These are phyloP conservation scores for Papilio machaon DNA, from an alignment of 1,140 invertebrate genomes.

Conservation along the genomic window DNA sequence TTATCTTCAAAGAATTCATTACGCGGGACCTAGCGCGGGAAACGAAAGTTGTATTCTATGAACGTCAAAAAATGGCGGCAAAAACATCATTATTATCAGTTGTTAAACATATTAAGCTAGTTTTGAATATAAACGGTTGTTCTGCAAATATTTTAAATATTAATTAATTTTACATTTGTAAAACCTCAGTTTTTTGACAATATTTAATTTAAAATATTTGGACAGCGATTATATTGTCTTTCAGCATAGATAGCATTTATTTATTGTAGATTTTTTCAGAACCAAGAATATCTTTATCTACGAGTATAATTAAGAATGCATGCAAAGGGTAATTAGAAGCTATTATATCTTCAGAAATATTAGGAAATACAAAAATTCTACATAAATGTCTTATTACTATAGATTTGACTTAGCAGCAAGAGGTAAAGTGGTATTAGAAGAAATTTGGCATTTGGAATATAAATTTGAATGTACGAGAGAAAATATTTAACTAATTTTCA, in stretches of 20 bases:
- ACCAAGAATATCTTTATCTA: not conserved
- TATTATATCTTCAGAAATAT: constrained; percentile 12
- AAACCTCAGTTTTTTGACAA: not conserved
- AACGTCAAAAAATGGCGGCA: not conserved
- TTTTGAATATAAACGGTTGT: not conserved
- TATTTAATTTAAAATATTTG: not conserved
- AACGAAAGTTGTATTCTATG: not conserved
- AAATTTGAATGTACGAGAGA: constrained; percentile 37
- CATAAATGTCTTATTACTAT: not conserved
- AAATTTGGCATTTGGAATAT: constrained; percentile 50
- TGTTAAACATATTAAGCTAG: not conserved
- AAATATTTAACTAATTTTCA: constrained; percentile 12
- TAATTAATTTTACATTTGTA: not conserved
- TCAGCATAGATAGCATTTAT: not conserved
- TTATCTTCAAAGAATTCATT: constrained; percentile 46
- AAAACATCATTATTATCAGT: not conserved
- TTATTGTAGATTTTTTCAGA: not conserved
- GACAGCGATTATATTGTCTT: not conserved
- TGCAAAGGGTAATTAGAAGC: not conserved
- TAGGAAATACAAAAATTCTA: not conserved
- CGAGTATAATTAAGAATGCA: not conserved
- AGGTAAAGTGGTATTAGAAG: constrained; percentile 51
- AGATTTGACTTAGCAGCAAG: constrained; percentile 36
- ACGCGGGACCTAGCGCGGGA: constrained; percentile 25
- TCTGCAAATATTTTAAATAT: not conserved